Percentiles rank a stretch among this genome's conserved stretches.
phyloP scores from a whole-genome alignment of 1,140 invertebrate genomes.

The Phortica variegata region DNA sequence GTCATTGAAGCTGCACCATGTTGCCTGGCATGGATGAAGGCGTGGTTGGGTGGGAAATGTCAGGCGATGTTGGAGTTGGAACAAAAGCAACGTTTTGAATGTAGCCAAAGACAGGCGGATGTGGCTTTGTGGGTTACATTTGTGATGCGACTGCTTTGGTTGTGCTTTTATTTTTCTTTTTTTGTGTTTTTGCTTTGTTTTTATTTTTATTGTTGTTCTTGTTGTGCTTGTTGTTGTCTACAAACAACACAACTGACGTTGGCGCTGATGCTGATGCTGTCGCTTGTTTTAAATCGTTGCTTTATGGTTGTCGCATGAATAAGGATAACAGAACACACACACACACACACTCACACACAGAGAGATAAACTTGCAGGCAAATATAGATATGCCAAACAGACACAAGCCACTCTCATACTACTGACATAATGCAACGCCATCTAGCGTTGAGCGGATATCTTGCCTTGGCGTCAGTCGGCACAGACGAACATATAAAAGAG shows the following conservation, averaged over 20 bases:
- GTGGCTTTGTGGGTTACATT: slow-evolving; percentile 44
- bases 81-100: slow-evolving; percentile 33
- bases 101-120: slow-evolving; percentile 31
- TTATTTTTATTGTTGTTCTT: background rate
- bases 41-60: background rate
- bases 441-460: slow-evolving; percentile 9
- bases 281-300: slow-evolving; percentile 33
- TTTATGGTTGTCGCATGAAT: slow-evolving; percentile 20
- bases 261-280: slow-evolving; percentile 35
- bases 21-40: background rate
- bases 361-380: slow-evolving; percentile 35
- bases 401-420: slow-evolving; percentile 7
- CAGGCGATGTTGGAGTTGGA: slow-evolving; percentile 6
- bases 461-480: slow-evolving; percentile 23
- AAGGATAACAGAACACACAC: slow-evolving; percentile 26
- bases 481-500: slow-evolving; percentile 36
- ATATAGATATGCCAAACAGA: slow-evolving; percentile 21
- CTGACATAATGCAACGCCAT: background rate
- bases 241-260: no score
- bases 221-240: slow-evolving; percentile 9
- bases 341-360: slow-evolving; percentile 40
- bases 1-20: background rate
- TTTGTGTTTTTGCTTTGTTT: slow-evolving; percentile 8
- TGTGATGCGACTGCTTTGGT: slow-evolving; percentile 22
- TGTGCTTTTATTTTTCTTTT: slow-evolving; percentile 5